phyloP scores from a whole-genome alignment of 2,797 vertebrate species.

The Bufotes viridis region DNA sequence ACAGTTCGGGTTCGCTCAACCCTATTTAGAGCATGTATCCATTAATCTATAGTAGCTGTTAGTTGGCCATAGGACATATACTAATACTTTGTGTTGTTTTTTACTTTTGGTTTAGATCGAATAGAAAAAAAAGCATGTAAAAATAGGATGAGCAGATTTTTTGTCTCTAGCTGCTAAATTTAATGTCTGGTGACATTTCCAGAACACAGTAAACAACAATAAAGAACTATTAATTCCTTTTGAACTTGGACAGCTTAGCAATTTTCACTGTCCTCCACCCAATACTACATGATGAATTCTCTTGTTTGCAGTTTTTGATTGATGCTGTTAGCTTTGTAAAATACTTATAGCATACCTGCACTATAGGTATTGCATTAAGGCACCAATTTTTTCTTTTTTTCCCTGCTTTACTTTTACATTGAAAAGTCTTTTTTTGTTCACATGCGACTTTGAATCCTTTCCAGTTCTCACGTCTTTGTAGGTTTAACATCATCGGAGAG shows the following conservation, averaged over 20 bases:
- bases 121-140: not conserved
- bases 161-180: conserved; percentile 50
- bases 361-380: conserved; percentile 11
- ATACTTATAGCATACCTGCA: conserved; percentile 31
- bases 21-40: not conserved
- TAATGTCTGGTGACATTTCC: conserved; percentile 68
- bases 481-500: conserved; percentile 6
- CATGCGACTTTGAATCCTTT: not conserved
- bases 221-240: conserved; percentile 71
- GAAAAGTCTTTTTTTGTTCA: not conserved
- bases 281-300: conserved; percentile 66
- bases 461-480: conserved; percentile 24
- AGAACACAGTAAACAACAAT: conserved; percentile 67
- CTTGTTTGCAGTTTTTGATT: conserved; percentile 61
- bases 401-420: not conserved
- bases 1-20: too few species aligned
- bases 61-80: not conserved
- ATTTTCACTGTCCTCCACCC: conserved; percentile 79
- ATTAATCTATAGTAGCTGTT: not conserved
- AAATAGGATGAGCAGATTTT: not conserved
- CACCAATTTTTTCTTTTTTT: not conserved
- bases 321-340: conserved; percentile 60
- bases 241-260: conserved; percentile 72
- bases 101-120: not conserved
- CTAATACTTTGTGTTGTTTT: not conserved